Percentiles rank a stretch among this genome's conserved stretches.
Evolutionary conservation across 1,140 invertebrate genomes (phyloP).

Genomic region (Globodera rostochiensis): DNA sequence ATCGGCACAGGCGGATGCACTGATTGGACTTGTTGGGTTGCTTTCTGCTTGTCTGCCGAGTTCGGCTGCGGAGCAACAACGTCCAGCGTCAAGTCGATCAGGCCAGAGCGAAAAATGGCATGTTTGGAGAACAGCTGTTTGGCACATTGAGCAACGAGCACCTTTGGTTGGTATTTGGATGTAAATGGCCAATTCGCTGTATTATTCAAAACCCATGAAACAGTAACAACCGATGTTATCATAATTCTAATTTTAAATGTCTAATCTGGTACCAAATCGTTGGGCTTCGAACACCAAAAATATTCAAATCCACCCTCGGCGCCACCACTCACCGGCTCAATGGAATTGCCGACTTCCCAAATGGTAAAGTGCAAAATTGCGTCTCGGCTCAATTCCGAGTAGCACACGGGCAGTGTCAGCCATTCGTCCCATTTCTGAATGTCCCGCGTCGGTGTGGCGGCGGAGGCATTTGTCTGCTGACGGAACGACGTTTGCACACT

Average conservation of each 20-base stretch:
- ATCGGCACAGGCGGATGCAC: not conserved
- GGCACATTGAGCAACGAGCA: constrained; percentile 50
- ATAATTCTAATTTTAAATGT: too few relatives aligned
- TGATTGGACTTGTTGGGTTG: not conserved
- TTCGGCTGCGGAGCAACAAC: not conserved
- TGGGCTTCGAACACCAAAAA: too few relatives aligned
- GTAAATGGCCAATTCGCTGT: too few relatives aligned
- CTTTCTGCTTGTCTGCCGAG: constrained; percentile 13
- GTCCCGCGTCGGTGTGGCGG: constrained; percentile 25
- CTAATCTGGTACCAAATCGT: too few relatives aligned
- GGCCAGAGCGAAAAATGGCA: constrained; percentile 54
- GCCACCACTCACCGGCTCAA: constrained; percentile 80
- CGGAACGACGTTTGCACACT: constrained; percentile 85
- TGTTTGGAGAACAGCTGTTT: constrained; percentile 74
- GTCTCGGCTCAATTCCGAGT: constrained; percentile 85
- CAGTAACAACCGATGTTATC: too few relatives aligned
- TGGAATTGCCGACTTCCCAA: constrained; percentile 85
- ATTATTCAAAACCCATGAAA: too few relatives aligned
- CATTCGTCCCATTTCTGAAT: constrained; percentile 91
- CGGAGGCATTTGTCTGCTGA: constrained; percentile 59
- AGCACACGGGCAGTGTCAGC: constrained; percentile 86
- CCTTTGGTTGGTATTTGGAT: constrained; percentile 8
- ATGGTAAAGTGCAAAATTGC: constrained; percentile 87
- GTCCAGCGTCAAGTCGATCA: constrained; percentile 41
- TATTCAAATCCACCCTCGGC: too few relatives aligned